Percentiles rank a stretch among this genome's conserved stretches.
Conservation (phyloP, 92 coral and sea anemone genomes). For the Siderastrea siderea region DNA sequence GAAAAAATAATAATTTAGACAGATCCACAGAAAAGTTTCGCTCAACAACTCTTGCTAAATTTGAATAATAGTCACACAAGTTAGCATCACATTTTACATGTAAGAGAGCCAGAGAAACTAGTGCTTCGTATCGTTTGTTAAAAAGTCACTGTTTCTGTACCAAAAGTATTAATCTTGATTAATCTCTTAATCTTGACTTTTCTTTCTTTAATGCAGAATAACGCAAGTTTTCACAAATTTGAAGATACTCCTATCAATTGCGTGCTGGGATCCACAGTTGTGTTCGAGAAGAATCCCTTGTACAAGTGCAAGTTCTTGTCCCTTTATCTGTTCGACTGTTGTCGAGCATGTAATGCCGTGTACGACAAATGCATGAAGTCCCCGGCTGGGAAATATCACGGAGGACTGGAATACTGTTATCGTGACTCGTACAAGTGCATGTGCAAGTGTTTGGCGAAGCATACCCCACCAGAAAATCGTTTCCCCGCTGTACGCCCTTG, state of each 20-base stretch:
- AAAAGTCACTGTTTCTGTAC: not conserved
- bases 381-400: not conserved
- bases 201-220: not conserved
- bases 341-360: not conserved
- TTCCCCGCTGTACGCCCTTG: not conserved
- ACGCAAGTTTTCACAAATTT: conserved; percentile 18
- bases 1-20: no score
- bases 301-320: not conserved
- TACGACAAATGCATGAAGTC: not conserved
- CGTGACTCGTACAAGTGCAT: conserved; percentile 6
- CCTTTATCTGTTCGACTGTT: conserved; percentile 22
- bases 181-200: not conserved
- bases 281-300: not conserved
- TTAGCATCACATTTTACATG: no score
- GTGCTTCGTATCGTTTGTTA: not conserved
- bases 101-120: no score
- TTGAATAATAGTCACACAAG: no score
- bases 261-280: conserved; percentile 1
- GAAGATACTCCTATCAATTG: not conserved
- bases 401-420: not conserved
- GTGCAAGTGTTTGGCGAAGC: conserved; percentile 10
- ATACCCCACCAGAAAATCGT: conserved; percentile 1
- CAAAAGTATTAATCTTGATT: not conserved
- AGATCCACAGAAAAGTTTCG: no score
- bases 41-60: no score